Base-by-base conservation (phyloP, 2,888 invertebrate species). In the Holacanthella duospinosa region DNA sequence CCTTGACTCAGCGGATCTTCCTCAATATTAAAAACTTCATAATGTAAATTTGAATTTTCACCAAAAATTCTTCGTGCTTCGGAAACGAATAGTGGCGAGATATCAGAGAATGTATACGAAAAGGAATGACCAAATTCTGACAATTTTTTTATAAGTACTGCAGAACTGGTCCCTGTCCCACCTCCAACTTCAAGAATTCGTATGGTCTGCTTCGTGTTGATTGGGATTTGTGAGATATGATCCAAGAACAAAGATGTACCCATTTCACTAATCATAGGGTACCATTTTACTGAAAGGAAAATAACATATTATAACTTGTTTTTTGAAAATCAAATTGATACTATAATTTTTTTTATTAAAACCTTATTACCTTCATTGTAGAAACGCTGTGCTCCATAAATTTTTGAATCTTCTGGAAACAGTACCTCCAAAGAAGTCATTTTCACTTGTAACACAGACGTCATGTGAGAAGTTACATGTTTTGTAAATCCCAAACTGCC, bases 161-260 rank as follows among this genome's bases (percentile, higher is more conserved):
- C 26, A 4, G 66, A 63, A 25, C 58, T 62, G 1, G 29, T 28
- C 9, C 66, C 66, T 2, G 67, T 65, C 43, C 67, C 67, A 4
- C 62, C 64, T 1, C 67, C 67, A 43, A 65, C 61, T 56, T 67
- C 67, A 19, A 67, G 21, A 29, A 67, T 58, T 6, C 66, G 48
- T 12, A 66, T 29, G 9, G 24, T 4, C n/a, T 53, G 4, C 54
- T 53, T 26, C 9, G 6, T n/a, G 21, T 6, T n/a, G 21, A 9
- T 26, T 53, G 4, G 24, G n/a, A 53, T 26, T 53, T 53, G 54
- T 12, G 54, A 53, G n/a, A 36, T 16, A 9, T 6, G 9, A 16
- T 36, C 54, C 21, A 53, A 53, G 24, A 53, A 12, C 9, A 53
- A 12, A 12, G 21, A 25, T 12, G 9, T 53, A 12, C 54, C 54